A percentile compares a stretch with the other conserved stretches of the same genome.
These are phyloP conservation scores for Amphipoea oculea DNA, from an alignment of 2,888 invertebrate species.

Conservation along the genomic window DNA sequence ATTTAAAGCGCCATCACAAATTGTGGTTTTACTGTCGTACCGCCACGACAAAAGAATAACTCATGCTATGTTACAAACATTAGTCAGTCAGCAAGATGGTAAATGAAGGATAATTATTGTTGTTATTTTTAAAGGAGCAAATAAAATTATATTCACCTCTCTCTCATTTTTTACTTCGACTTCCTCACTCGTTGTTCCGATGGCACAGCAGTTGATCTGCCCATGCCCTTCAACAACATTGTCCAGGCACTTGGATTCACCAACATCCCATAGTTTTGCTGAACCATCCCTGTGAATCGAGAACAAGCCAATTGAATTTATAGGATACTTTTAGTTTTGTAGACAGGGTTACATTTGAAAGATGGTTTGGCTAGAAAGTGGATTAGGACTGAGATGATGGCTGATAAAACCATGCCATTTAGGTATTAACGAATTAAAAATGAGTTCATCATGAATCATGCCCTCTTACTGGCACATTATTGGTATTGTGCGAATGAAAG, in stretches of 20 bases:
- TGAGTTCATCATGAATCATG: background rate
- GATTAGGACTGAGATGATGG: background rate
- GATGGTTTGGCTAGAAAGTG: background rate
- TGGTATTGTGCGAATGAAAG: background rate
- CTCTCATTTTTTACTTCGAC: slow-evolving; percentile 81
- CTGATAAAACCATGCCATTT: background rate
- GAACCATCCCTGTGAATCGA: slow-evolving; percentile 91
- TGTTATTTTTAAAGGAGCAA: background rate
- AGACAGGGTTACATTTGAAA: background rate
- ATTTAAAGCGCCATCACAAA: background rate
- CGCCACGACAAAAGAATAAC: background rate
- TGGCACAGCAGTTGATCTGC: slow-evolving; percentile 91
- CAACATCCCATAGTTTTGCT: slow-evolving; percentile 93
- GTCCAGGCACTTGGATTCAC: slow-evolving; percentile 90
- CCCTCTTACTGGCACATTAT: background rate
- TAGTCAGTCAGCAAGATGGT: background rate
- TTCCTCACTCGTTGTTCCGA: slow-evolving; percentile 80
- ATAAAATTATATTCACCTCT: slow-evolving; percentile 77
- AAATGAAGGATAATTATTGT: background rate
- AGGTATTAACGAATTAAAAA: background rate
- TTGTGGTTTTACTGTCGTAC: background rate
- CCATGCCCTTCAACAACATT: slow-evolving; percentile 88
- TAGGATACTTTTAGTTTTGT: background rate
- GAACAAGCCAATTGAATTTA: background rate
- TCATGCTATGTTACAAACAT: background rate